These are phyloP conservation scores for Caenorhabditis sp. DNA, from an alignment of 2,888 invertebrate genomes.

Conservation along the genomic window DNA sequence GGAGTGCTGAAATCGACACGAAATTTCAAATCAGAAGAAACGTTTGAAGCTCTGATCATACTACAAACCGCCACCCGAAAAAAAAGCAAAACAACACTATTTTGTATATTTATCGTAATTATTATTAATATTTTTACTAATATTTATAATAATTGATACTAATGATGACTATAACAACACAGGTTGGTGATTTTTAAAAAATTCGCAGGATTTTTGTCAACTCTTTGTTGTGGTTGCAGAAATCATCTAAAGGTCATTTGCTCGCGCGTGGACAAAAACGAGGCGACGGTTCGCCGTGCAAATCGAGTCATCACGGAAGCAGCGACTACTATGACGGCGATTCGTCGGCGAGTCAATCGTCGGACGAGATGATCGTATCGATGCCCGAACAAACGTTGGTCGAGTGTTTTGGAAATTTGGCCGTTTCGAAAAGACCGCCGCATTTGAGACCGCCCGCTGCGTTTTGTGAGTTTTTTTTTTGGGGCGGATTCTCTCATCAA, in stretches of 20 bases:
- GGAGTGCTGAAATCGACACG: background rate
- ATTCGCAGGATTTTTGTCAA: background rate
- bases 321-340: slow-evolving; percentile 36
- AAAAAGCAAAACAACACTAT: too few species aligned
- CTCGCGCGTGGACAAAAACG: background rate
- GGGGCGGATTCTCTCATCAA: background rate
- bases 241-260: background rate
- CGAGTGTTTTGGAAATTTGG: slow-evolving; percentile 41
- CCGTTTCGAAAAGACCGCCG: slow-evolving; percentile 24
- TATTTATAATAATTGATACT: background rate
- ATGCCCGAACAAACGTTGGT: slow-evolving; percentile 35
- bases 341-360: background rate
- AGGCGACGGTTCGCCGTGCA: slow-evolving; percentile 10
- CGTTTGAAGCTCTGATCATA: background rate
- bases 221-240: background rate
- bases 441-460: slow-evolving; percentile 42
- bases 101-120: background rate
- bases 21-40: background rate
- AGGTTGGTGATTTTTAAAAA: background rate
- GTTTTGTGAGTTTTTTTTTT: slow-evolving; percentile 33
- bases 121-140: slow-evolving; percentile 1
- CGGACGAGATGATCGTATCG: slow-evolving; percentile 27
- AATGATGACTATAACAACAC: background rate
- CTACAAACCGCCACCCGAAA: background rate
- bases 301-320: slow-evolving; percentile 25